Base-by-base conservation (phyloP, 2,888 invertebrate species). In the Eurytoma californica region DNA sequence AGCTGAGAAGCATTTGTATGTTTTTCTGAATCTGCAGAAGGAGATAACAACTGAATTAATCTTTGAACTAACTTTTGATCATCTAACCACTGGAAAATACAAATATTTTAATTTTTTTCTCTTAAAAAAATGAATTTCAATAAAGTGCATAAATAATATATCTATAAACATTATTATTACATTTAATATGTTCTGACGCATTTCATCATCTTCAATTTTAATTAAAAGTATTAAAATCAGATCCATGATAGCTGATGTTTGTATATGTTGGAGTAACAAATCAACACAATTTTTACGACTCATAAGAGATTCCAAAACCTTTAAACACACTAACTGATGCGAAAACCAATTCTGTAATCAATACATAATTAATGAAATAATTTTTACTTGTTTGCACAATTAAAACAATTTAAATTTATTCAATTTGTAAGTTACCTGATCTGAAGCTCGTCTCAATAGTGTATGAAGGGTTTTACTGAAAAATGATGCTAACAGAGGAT, bases 191-290 rank as follows among this genome's bases (percentile, higher is more conserved):
- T 94, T 94, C 87, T 93, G 92, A 86, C 94, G 93, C 89, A 94
- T 93, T 85, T 95, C 94, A 83, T 92, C 92, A 82, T 94, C 95
- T 89, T 95, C 95, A 74, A 97, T 95, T 86, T 95, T 94, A 83
- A 95, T 95, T 90, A 97, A 94, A 89, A 96, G 94, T 91, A 96
- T 95, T 87, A 95, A 92, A 90, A 97, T 94, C 86, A 97, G 93
- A 93, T 98, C 98, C 93, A 97, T 97, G 87, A 98, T 95, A 86
- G 98, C 97, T 30, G 98, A 98, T 68, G 97, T 98, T 87, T 96
- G 95, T 88, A 98, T 93, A 92, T 98, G 98, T 87, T 95, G 94
- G 88, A 98, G 92, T 89, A 98, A 93, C 90, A 95, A 94, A 84
- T 95, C 94, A 89, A 98, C 93, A 92, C 97, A 97, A 91, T 95